A percentile compares a stretch with the other conserved stretches of the same genome.
phyloP scores from a whole-genome alignment of 2,888 invertebrate genomes.

The Eristalis intricaria region DNA sequence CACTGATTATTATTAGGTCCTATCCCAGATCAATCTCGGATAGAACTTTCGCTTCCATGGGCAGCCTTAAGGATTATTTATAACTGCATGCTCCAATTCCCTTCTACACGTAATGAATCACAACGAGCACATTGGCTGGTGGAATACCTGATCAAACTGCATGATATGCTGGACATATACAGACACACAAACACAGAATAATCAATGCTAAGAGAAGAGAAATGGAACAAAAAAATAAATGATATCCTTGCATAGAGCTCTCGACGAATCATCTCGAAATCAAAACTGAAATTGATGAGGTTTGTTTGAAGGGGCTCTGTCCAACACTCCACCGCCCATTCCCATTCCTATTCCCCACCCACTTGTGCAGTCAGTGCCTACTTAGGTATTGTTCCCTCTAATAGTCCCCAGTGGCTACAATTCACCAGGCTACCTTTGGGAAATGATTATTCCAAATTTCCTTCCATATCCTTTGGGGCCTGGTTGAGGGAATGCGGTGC shows the following conservation, averaged over 20 bases:
- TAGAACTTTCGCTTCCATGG: slow-evolving; percentile 11
- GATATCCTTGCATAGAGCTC: slow-evolving; percentile 56
- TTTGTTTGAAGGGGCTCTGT: slow-evolving; percentile 40
- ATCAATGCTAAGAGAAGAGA: neutral
- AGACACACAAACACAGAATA: neutral
- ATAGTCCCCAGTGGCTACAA: slow-evolving; percentile 51
- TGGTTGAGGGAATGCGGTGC: neutral
- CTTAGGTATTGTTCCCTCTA: slow-evolving; percentile 47
- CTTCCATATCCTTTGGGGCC: slow-evolving; percentile 17
- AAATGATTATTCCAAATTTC: slow-evolving; percentile 68
- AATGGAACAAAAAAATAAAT: slow-evolving; percentile 11
- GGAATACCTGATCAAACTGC: neutral
- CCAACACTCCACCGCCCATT: neutral
- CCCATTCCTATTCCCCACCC: neutral
- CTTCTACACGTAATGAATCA: slow-evolving; percentile 34
- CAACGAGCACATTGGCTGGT: slow-evolving; percentile 12
- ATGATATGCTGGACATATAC: neutral
- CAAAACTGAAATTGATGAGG: slow-evolving; percentile 64
- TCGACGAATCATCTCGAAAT: slow-evolving; percentile 63
- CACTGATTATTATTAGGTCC: neutral
- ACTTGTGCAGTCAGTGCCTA: slow-evolving; percentile 13
- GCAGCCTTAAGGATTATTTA: slow-evolving; percentile 32
- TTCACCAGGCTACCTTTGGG: slow-evolving; percentile 55
- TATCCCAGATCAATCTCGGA: neutral
- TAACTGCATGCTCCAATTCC: slow-evolving; percentile 36